Evolutionary conservation across 2,113 vertebrate genomes (phyloP).

Genomic region (Meleagris gallopavo): DNA sequence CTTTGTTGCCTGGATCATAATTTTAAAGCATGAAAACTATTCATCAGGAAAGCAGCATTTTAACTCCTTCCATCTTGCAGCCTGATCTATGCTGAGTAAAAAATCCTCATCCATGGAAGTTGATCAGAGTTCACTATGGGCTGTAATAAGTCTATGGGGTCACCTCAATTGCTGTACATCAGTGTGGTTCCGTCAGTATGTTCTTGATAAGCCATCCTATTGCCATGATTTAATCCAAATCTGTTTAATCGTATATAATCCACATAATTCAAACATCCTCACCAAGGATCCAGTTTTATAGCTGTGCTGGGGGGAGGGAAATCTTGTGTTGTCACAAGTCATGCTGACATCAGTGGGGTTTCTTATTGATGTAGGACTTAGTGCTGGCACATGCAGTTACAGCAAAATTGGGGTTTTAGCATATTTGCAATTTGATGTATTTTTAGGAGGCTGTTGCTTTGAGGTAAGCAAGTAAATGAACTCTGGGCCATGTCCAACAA

Average conservation of each 20-base stretch:
- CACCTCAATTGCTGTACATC: constrained; percentile 11
- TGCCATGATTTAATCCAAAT: constrained; percentile 54
- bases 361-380: constrained; percentile 52
- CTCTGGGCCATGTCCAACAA: neutral
- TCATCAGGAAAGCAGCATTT: neutral
- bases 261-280: constrained; percentile 35
- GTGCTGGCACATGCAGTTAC: constrained; percentile 12
- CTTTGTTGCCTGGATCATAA: neutral
- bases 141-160: constrained; percentile 14
- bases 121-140: neutral
- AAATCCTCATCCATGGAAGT: neutral
- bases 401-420: constrained; percentile 49
- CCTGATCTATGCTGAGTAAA: neutral
- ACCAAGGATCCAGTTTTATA: constrained; percentile 2
- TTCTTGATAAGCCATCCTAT: neutral
- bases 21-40: constrained; percentile 11
- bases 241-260: constrained; percentile 51
- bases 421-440: neutral
- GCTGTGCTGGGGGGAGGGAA: neutral
- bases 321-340: constrained; percentile 55
- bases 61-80: neutral
- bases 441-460: constrained; percentile 10
- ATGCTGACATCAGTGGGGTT: constrained; percentile 63
- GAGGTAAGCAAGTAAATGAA: neutral
- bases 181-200: neutral